Percentiles rank a stretch among this genome's conserved stretches.
Conservation (phyloP, 2,797 vertebrate genomes). For the Netta rufina region DNA sequence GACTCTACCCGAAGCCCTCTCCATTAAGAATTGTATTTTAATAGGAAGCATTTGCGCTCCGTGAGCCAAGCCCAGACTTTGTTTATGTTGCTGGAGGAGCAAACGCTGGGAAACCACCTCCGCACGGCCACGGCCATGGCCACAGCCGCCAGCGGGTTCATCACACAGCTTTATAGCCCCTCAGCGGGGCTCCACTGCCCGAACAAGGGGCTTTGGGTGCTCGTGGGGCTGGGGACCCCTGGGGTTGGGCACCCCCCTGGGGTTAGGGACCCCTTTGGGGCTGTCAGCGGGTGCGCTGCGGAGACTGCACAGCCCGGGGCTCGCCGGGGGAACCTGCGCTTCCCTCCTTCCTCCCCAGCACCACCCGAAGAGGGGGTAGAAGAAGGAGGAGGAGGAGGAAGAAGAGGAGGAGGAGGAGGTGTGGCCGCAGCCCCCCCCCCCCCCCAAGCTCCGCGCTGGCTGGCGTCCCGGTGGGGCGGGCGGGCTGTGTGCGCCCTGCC, state of each 20-base stretch:
- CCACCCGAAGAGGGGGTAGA: background rate
- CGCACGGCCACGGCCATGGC: rapidly evolving
- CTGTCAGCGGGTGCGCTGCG: too few species aligned
- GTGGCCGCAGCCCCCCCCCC: too few species aligned
- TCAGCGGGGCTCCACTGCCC: background rate
- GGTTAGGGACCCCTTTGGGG: too few species aligned
- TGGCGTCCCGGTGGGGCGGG: background rate
- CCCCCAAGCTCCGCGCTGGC: too few species aligned
- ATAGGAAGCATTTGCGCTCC: background rate
- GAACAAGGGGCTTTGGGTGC: background rate
- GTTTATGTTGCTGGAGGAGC: background rate
- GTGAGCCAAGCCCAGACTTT: background rate
- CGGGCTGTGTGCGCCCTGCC: background rate
- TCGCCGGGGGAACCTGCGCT: too few species aligned
- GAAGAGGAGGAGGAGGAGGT: background rate
- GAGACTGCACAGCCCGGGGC: background rate
- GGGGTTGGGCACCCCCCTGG: too few species aligned
- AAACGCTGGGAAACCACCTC: background rate
- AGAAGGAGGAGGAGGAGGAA: background rate
- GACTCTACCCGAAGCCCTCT: background rate
- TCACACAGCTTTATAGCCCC: background rate
- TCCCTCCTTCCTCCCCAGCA: too few species aligned
- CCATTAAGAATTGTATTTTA: background rate
- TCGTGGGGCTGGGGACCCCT: too few species aligned
- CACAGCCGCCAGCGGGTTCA: background rate